Conservation (phyloP, 1,140 invertebrate genomes). For the Oryzaephilus surinamensis region DNA sequence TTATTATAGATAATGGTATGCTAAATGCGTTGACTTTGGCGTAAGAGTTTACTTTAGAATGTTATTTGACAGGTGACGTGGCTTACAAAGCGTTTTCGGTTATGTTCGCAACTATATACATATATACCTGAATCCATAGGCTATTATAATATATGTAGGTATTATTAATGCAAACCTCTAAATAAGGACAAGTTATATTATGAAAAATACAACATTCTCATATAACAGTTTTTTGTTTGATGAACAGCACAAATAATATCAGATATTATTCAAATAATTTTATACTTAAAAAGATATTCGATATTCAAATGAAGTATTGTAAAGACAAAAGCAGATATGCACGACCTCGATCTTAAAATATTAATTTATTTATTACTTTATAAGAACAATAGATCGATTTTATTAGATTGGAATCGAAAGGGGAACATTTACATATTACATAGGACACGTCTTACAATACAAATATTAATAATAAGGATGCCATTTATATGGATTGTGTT, state of each 20-base stretch:
- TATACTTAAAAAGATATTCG: conserved; percentile 12
- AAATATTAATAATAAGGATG: too few relatives aligned
- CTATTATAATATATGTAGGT: too few relatives aligned
- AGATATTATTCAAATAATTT: conserved; percentile 26
- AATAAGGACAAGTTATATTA: too few relatives aligned
- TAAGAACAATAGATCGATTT: conserved; percentile 32
- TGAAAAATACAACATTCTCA: too few relatives aligned
- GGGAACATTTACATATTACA: conserved; percentile 28
- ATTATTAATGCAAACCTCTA: too few relatives aligned
- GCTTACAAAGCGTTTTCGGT: conserved; percentile 19
- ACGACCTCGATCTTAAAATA: conserved; percentile 24
- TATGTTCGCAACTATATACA: conserved; percentile 6
- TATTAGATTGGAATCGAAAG: conserved; percentile 31
- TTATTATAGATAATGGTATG: conserved; percentile 34
- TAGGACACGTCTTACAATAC: conserved; percentile 23
- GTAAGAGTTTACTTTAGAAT: conserved; percentile 25
- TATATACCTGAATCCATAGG: too few relatives aligned
- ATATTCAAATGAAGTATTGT: conserved; percentile 32
- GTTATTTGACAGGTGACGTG: conserved; percentile 30
- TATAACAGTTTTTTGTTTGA: too few relatives aligned
- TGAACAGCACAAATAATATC: too few relatives aligned
- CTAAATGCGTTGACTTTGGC: conserved; percentile 32
- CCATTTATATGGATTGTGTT: too few relatives aligned
- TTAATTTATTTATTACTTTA: conserved; percentile 33
- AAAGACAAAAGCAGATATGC: conserved; percentile 23